Evolutionary conservation across 2,797 vertebrate genomes (phyloP).

Genomic region (Synanceia verrucosa): DNA sequence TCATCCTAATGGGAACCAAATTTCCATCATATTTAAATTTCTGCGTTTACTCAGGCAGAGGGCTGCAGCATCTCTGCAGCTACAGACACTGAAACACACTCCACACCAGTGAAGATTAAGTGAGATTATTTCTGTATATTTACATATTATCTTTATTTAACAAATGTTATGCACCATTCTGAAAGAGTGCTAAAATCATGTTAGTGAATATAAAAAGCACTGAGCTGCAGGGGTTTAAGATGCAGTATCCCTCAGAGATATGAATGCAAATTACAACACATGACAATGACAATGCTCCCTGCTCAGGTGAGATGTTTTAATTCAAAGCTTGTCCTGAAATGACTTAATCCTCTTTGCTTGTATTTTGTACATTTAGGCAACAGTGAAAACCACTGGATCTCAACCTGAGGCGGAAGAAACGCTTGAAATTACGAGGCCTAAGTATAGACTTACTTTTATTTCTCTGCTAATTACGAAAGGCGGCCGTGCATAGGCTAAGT

Average conservation of each 20-base stretch:
- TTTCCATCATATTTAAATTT: no score
- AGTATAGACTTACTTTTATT: constrained; percentile 28
- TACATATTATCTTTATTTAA: neutral
- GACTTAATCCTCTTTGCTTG: neutral
- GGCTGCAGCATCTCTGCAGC: no score
- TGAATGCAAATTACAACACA: constrained; percentile 25
- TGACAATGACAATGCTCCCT: neutral
- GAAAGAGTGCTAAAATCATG: neutral
- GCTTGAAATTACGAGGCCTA: constrained; percentile 23
- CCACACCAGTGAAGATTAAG: no score
- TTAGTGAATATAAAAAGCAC: constrained; percentile 18
- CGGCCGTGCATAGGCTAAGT: constrained; percentile 55
- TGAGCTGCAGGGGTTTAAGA: constrained; percentile 39
- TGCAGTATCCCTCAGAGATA: constrained; percentile 24
- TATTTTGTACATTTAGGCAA: constrained; percentile 25
- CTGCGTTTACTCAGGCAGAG: no score
- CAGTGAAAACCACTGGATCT: constrained; percentile 5
- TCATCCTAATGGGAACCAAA: no score
- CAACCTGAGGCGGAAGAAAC: constrained; percentile 12
- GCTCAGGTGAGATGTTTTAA: neutral
- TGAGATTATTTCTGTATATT: neutral
- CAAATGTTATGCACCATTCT: neutral
- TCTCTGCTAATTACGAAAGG: constrained; percentile 60
- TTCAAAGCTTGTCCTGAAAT: neutral
- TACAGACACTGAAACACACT: no score